Conservation (phyloP, 2,797 vertebrate genomes). For the Clarias pachynema region DNA sequence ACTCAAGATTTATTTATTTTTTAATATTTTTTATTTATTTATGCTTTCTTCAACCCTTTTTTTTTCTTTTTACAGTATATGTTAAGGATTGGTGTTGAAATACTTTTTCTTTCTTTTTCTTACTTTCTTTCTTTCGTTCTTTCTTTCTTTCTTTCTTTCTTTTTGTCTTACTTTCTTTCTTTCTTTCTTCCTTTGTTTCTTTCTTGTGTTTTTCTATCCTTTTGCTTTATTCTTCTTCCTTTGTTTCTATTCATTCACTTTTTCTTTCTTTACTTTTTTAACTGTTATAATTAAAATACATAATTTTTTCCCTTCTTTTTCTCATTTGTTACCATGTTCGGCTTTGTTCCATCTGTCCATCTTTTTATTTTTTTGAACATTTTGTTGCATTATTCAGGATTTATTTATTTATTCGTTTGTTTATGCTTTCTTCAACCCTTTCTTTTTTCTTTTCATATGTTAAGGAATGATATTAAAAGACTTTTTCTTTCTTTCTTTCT, state of each 20-base stretch:
- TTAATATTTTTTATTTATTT: no score
- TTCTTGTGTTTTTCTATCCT: no score
- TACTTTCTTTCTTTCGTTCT: not conserved
- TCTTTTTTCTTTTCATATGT: no score
- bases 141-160: not conserved
- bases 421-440: no score
- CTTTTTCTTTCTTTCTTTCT: not conserved
- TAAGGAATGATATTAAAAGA: no score
- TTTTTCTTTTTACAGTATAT: no score
- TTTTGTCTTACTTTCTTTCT: no score
- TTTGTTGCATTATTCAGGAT: not conserved
- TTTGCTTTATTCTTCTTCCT: no score
- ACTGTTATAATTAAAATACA: no score
- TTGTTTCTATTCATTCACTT: not conserved
- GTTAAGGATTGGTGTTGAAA: no score
- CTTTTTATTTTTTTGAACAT: not conserved
- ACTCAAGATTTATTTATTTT: not conserved
- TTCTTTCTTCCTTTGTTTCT: not conserved
- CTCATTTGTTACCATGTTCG: not conserved
- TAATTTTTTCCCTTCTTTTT: not conserved
- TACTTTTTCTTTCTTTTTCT: not conserved
- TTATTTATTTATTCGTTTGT: no score
- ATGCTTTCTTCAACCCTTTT: no score
- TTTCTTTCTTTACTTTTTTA: not conserved
- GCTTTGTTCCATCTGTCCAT: not conserved